Evolutionary conservation across 2,888 invertebrate species (phyloP).

Genomic region (Phyto melanocephala): DNA sequence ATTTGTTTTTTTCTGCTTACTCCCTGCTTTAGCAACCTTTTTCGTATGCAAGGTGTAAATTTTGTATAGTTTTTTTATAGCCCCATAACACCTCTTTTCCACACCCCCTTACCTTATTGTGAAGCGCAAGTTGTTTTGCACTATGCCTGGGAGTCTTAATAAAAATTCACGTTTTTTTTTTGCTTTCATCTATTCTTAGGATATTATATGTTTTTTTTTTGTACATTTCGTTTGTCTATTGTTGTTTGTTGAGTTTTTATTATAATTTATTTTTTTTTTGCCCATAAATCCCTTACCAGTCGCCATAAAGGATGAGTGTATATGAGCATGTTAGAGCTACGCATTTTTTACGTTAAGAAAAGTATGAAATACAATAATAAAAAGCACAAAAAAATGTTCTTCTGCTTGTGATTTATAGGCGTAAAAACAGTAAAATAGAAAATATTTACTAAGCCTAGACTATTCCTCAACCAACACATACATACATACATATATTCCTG

Average conservation of each 20-base stretch:
- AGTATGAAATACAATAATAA: constrained; percentile 34
- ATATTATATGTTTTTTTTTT: neutral
- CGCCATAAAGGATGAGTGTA: constrained; percentile 56
- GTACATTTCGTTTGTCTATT: constrained; percentile 1
- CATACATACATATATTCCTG: neutral
- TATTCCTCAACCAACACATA: neutral
- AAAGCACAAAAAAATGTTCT: constrained; percentile 42
- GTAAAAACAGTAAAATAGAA: constrained; percentile 56
- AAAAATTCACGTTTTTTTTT: constrained; percentile 11
- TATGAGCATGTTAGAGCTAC: constrained; percentile 29
- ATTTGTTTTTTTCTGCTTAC: neutral
- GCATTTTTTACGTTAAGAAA: constrained; percentile 48
- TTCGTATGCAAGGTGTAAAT: constrained; percentile 63
- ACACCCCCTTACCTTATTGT: neutral
- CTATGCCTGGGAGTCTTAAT: constrained; percentile 1
- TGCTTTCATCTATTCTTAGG: neutral
- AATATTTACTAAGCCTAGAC: constrained; percentile 55
- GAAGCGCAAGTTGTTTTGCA: constrained; percentile 12
- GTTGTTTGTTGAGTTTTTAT: constrained; percentile 20
- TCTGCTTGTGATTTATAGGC: constrained; percentile 62
- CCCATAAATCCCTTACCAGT: constrained; percentile 58
- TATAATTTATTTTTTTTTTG: constrained; percentile 3
- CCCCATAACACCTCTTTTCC: too few species aligned
- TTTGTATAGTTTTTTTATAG: constrained; percentile 28
- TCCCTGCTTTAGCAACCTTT: constrained; percentile 39